Evolutionary conservation across 30 jellyfish, hydroid and myxozoan genomes (phyloP).

Genomic region (Nemopilema nomurai): DNA sequence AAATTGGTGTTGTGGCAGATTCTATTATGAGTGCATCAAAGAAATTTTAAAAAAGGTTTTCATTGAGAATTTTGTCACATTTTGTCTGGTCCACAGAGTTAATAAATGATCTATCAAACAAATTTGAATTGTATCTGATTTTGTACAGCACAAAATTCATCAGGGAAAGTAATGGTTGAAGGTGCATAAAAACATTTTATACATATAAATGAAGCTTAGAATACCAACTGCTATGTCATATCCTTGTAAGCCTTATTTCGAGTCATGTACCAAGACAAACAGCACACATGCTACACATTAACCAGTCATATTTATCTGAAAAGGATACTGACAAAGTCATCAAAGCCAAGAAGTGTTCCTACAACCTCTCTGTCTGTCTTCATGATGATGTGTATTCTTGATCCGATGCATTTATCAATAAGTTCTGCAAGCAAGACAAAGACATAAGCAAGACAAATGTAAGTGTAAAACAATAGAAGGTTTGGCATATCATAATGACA

Average conservation of each 20-base stretch:
- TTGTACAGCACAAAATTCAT: no score
- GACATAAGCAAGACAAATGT: background rate
- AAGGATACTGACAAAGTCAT: conserved; percentile 95
- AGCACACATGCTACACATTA: background rate
- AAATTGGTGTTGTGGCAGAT: no score
- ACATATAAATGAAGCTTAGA: background rate
- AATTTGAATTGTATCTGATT: no score
- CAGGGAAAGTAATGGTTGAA: no score
- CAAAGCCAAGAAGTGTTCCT: conserved; percentile 95
- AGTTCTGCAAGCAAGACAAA: conserved; percentile 45
- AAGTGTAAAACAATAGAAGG: background rate
- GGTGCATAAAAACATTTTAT: no score
- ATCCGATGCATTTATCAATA: conserved; percentile 97
- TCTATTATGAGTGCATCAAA: no score
- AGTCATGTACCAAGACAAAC: no score
- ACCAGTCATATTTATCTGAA: background rate
- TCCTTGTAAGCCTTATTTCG: no score
- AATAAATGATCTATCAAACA: no score
- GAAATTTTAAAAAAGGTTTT: background rate
- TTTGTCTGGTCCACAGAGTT: no score
- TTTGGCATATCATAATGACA: no score
- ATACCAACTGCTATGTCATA: background rate
- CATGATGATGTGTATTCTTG: conserved; percentile 94
- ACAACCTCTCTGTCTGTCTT: conserved; percentile 95
- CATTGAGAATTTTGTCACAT: no score